Percentiles rank a stretch among this genome's conserved stretches.
Evolutionary conservation across 2,113 vertebrate genomes (phyloP).

Genomic region (Rhadina sibilatrix): DNA sequence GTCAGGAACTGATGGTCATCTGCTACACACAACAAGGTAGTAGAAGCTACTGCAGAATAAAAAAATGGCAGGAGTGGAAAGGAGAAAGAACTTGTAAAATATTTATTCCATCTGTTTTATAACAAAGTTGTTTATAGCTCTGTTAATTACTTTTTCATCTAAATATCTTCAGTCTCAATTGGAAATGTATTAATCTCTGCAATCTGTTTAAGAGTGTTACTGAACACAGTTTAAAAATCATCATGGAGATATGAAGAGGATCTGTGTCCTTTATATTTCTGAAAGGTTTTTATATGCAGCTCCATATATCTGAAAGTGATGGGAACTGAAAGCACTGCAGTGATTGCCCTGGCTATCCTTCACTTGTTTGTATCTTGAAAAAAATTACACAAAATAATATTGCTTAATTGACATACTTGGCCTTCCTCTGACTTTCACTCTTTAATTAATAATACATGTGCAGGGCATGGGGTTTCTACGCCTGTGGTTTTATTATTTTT

Average conservation of each 20-base stretch:
- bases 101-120: neutral
- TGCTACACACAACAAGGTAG: constrained; percentile 92
- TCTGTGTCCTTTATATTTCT: neutral
- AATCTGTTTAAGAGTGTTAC: neutral
- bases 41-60: neutral
- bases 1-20: constrained; percentile 90
- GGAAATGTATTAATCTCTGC: neutral
- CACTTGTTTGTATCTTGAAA: neutral
- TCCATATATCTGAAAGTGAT: neutral
- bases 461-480: neutral
- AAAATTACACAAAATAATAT: neutral
- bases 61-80: neutral
- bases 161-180: neutral
- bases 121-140: neutral
- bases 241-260: neutral
- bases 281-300: neutral
- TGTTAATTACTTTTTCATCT: neutral
- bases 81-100: neutral
- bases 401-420: neutral
- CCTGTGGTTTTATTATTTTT: neutral
- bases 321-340: neutral
- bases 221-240: neutral
- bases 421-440: neutral
- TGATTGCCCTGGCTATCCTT: neutral
- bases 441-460: neutral